Base-by-base conservation (phyloP, 2,113 vertebrate genomes). In the Phrynosoma blainvillii region DNA sequence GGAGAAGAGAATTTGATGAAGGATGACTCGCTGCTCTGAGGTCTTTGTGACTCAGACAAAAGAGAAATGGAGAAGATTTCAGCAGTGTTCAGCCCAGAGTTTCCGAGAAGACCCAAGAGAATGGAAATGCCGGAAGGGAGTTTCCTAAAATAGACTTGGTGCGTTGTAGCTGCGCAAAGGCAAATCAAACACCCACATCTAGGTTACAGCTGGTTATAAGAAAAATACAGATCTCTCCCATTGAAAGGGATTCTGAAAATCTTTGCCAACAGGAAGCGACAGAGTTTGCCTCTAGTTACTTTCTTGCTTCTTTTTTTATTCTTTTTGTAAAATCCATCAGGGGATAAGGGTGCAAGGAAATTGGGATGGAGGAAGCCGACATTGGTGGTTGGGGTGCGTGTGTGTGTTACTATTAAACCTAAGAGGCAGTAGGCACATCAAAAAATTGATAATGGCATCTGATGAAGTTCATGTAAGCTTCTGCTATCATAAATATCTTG, bases 31-130 rank as follows among this genome's bases (percentile, higher is more conserved):
- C 40, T 5, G 18, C 66, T 75, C n/a, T 42, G 13, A 59, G 85
- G 47, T 79, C 85, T 87, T 80, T 87, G 85, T 87, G 85, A 87
- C 85, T 87, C 85, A 87, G 85, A 79, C 66, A 40, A 71, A 73
- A 87, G 66, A 59, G 30, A 70, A 36, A 54, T 10, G 54, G 56
- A 79, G 76, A 79, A 79, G 47, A 80, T 80, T 71, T 86, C 47
- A 36, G 76, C 30, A 70, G 42, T 71, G 54, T 80, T 86, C 85
- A 71, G 25, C 42, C 85, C 0, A 79, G 66, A 86, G 85, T 79
- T 56, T 80, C 85, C 21, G 77, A 80, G 52, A 73, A 56, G 47
- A 16, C 74, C 85, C 85, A 40, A 56, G 77, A 79, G 85, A 80
- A 87, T 80, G 47, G 85, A 79, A 70, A 56, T 54, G 66, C 66